Percentiles rank a stretch among this genome's conserved stretches.
Evolutionary conservation across 2,888 invertebrate species (phyloP).

Genomic region (Bibio marci): DNA sequence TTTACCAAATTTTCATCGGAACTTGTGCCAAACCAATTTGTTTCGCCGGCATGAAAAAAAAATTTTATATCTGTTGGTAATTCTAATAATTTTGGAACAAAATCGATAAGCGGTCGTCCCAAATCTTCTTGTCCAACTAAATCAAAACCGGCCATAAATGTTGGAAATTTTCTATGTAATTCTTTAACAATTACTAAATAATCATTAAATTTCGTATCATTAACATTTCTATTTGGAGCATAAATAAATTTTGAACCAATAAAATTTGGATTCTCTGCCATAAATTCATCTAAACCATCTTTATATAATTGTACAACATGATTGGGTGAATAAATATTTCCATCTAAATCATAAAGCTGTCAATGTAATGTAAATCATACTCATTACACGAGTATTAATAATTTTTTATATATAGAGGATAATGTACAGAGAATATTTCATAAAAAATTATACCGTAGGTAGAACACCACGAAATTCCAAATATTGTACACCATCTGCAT

Average conservation of each 20-base stretch:
- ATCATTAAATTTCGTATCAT: slow-evolving; percentile 22
- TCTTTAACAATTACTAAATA: slow-evolving; percentile 28
- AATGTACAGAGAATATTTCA: too few relatives aligned
- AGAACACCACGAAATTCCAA: slow-evolving; percentile 49
- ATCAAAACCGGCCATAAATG: slow-evolving; percentile 61
- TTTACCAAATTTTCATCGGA: slow-evolving; percentile 51
- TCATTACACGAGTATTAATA: too few relatives aligned
- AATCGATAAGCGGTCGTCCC: slow-evolving; percentile 44
- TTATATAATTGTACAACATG: slow-evolving; percentile 42
- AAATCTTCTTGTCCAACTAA: slow-evolving; percentile 64
- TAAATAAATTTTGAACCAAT: slow-evolving; percentile 52
- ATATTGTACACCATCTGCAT: slow-evolving; percentile 51
- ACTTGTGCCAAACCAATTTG: slow-evolving; percentile 48
- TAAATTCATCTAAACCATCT: slow-evolving; percentile 37
- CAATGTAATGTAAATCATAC: neutral
- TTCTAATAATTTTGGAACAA: slow-evolving; percentile 35
- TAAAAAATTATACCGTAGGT: slow-evolving; percentile 25
- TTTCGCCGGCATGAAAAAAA: slow-evolving; percentile 72
- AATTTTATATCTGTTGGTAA: slow-evolving; percentile 37
- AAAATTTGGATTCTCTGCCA: slow-evolving; percentile 41
- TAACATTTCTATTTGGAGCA: slow-evolving; percentile 38
- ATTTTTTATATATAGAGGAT: too few relatives aligned
- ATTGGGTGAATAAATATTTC: slow-evolving; percentile 33
- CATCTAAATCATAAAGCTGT: slow-evolving; percentile 46
- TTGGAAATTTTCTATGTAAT: slow-evolving; percentile 33